Evolutionary conservation across 2,888 invertebrate species (phyloP).

Genomic region (Eubasilissa splendida): DNA sequence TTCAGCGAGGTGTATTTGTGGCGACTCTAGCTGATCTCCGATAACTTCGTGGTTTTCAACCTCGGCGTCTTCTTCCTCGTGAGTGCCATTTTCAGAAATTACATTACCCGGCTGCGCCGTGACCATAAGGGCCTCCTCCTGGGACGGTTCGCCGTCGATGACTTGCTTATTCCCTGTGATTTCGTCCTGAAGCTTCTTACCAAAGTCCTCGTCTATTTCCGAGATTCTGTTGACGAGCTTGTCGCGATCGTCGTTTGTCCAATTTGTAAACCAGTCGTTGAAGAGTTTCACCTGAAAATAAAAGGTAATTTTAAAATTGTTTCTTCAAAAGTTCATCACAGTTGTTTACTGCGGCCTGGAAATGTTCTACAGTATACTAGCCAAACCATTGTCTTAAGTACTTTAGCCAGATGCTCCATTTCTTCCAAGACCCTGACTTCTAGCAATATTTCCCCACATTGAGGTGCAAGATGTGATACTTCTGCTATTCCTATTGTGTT

Average conservation of each 20-base stretch:
- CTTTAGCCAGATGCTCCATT: too few relatives aligned
- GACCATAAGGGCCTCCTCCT: slow-evolving; percentile 31
- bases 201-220: slow-evolving; percentile 82
- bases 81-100: slow-evolving; percentile 45
- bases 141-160: slow-evolving; percentile 46
- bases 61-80: slow-evolving; percentile 43
- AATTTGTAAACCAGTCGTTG: slow-evolving; percentile 87
- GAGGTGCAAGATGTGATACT: too few relatives aligned
- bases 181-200: slow-evolving; percentile 78
- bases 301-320: too few relatives aligned
- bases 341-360: too few relatives aligned
- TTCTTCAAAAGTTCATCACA: too few relatives aligned
- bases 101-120: slow-evolving; percentile 24
- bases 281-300: slow-evolving; percentile 81
- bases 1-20: slow-evolving; percentile 43
- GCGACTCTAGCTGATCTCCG: slow-evolving; percentile 35
- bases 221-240: slow-evolving; percentile 79
- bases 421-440: too few relatives aligned
- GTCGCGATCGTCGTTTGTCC: slow-evolving; percentile 83
- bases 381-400: too few relatives aligned
- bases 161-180: slow-evolving; percentile 63
- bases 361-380: too few relatives aligned
- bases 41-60: slow-evolving; percentile 56
- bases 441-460: too few relatives aligned
- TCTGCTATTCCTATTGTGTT: too few relatives aligned